Base-by-base conservation (phyloP, 2,888 invertebrate genomes). In the Helobdella robusta region DNA sequence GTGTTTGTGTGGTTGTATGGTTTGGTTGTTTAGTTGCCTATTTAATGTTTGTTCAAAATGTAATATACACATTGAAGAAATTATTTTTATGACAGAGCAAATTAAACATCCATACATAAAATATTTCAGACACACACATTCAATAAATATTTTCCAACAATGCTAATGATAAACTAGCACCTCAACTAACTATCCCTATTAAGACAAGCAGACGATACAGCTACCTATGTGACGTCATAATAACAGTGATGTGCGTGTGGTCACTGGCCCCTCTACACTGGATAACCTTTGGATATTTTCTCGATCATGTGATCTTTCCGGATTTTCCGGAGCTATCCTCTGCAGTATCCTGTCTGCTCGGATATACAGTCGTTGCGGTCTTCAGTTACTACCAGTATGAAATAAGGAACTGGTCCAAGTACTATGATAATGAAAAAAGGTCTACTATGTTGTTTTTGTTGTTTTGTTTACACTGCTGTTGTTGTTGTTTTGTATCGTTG, bases 181-280 rank as follows among this genome's bases (percentile, higher is more conserved):
- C 40, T 18, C 8, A 40, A 8, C 40, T 40, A 8, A 40, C 8
- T 18, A 8, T 15, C 15, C 40, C 40, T 18, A 40, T 40, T 18
- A 8, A 54, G 54, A 15, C 2, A 23, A 50, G 23, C 28, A 50
- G 66, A 59, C 34, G 34, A 34, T 60, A 50, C 50, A n/a, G 50
- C 34, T 59, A 66, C 59, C 15, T 64, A 8, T 44, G 59, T 30
- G 69, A 69, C 44, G 59, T 62, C 11, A 48, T 68, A 4, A 20
- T 66, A 8, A 67, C 69, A 6, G 66, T 66, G 6, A 25, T 52
- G 1, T 54, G 65, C 2, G 66, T 69, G 20, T 59, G 64, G 61
- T 61, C 68, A 1, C 59, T 68, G 25, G 66, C 59, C n/a, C 68
- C 66, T 28, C 52, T 69, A 32, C 69, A 69, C 65, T 69, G 69